Evolutionary conservation across 1,140 invertebrate genomes (phyloP).

Genomic region (Adoxophyes honmai): DNA sequence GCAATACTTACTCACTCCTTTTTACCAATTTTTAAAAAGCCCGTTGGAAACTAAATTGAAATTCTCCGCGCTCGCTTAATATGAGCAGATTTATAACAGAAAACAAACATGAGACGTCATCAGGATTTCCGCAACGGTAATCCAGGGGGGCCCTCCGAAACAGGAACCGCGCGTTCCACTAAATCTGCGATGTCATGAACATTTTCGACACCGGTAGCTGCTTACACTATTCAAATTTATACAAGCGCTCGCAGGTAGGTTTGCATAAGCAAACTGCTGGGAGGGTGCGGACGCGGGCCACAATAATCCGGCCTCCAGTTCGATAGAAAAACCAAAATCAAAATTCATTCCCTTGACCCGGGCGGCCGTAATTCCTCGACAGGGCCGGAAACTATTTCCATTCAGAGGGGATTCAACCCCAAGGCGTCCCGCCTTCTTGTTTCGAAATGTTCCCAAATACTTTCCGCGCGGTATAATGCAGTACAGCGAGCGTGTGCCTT

Average conservation of each 20-base stretch:
- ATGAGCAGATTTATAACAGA: background rate
- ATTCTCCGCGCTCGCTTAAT: background rate
- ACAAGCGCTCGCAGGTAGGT: slow-evolving; percentile 31
- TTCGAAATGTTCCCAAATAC: slow-evolving; percentile 45
- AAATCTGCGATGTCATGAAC: slow-evolving; percentile 31
- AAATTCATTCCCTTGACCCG: slow-evolving; percentile 62
- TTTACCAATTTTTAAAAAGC: no score
- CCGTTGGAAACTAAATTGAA: background rate
- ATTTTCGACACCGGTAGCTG: slow-evolving; percentile 24
- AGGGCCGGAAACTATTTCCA: slow-evolving; percentile 59
- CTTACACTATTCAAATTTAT: slow-evolving; percentile 44
- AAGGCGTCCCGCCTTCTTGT: slow-evolving; percentile 29
- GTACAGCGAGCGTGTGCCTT: slow-evolving; percentile 22
- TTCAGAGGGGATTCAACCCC: slow-evolving; percentile 51
- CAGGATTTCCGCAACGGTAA: slow-evolving; percentile 12
- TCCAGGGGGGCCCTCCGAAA: slow-evolving; percentile 4
- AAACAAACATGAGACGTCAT: slow-evolving; percentile 9
- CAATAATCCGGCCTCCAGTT: slow-evolving; percentile 37
- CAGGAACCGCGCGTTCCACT: slow-evolving; percentile 12
- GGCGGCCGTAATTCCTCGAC: slow-evolving; percentile 41
- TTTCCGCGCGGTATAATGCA: slow-evolving; percentile 29
- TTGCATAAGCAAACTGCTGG: slow-evolving; percentile 38
- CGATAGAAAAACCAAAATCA: slow-evolving; percentile 57
- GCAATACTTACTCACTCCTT: no score
- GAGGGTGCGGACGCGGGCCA: slow-evolving; percentile 29